A percentile compares a stretch with the other conserved stretches of the same genome.
Evolutionary conservation across 2,113 vertebrate species (phyloP).

Genomic region (Pteruthius melanotis): DNA sequence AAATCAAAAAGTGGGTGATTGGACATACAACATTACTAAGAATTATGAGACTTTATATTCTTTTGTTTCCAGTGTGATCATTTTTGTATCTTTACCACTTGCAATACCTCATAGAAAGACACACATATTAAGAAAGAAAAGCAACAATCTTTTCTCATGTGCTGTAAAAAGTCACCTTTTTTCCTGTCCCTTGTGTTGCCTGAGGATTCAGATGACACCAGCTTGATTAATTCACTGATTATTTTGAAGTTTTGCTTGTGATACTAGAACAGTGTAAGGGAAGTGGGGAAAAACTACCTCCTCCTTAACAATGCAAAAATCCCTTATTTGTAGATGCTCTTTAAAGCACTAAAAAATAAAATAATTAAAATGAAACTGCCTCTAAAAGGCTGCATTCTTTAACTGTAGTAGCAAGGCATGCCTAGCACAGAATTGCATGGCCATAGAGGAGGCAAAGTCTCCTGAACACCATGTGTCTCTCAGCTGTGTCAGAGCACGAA

Average conservation of each 20-base stretch:
- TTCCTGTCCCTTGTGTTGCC: not conserved
- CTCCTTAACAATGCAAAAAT: not conserved
- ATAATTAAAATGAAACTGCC: not conserved
- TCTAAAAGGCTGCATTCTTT: not conserved
- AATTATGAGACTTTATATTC: not conserved
- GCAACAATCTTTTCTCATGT: not conserved
- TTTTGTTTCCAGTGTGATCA: not conserved
- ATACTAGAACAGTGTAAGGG: not conserved
- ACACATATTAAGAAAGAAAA: not conserved
- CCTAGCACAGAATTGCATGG: not conserved
- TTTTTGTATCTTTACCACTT: not conserved
- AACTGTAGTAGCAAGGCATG: not conserved
- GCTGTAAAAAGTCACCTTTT: not conserved
- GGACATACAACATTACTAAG: not conserved
- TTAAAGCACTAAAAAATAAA: not conserved
- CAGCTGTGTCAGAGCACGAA: not conserved
- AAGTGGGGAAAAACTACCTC: not conserved
- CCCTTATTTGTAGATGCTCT: not conserved
- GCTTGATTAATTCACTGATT: not conserved
- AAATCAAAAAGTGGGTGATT: not conserved
- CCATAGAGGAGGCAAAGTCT: not conserved
- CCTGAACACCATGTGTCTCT: not conserved
- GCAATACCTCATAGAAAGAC: not conserved
- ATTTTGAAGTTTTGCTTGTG: not conserved
- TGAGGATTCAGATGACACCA: not conserved